Evolutionary conservation across 1,140 invertebrate genomes (phyloP).

Genomic region (Portunus trituberculatus): DNA sequence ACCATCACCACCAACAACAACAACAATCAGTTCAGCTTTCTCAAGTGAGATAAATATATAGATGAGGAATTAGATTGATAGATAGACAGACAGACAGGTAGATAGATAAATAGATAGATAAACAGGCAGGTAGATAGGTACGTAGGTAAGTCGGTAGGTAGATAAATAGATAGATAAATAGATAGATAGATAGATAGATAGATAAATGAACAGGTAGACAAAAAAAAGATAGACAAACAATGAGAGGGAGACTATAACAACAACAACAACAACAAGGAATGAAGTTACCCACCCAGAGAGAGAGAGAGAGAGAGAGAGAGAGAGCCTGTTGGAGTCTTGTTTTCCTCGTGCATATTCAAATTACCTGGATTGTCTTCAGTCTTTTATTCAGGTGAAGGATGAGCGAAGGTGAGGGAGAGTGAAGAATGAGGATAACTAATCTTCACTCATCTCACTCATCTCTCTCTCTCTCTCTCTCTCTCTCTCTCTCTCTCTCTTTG

Average conservation of each 20-base stretch:
- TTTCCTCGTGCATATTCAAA: background rate
- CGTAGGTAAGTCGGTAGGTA: background rate
- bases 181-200: background rate
- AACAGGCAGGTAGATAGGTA: background rate
- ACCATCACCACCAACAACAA: no score
- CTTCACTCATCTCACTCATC: background rate
- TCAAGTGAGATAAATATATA: background rate
- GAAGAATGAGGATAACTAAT: background rate
- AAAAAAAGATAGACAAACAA: background rate
- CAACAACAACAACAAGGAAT: background rate
- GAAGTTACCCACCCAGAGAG: background rate
- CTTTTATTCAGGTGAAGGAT: background rate
- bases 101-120: background rate
- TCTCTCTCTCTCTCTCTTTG: background rate
- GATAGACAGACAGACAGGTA: background rate
- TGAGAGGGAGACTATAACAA: background rate
- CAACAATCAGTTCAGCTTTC: background rate
- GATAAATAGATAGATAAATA: background rate
- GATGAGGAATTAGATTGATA: background rate
- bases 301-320: constrained; percentile 53
- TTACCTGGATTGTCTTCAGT: background rate
- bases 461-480: constrained; percentile 29
- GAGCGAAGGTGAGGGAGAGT: constrained; percentile 6
- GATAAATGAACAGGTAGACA: background rate
- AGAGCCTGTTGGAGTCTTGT: no score